Conservation (phyloP, 2,888 invertebrate species). For the Oxyteleia sp. region DNA sequence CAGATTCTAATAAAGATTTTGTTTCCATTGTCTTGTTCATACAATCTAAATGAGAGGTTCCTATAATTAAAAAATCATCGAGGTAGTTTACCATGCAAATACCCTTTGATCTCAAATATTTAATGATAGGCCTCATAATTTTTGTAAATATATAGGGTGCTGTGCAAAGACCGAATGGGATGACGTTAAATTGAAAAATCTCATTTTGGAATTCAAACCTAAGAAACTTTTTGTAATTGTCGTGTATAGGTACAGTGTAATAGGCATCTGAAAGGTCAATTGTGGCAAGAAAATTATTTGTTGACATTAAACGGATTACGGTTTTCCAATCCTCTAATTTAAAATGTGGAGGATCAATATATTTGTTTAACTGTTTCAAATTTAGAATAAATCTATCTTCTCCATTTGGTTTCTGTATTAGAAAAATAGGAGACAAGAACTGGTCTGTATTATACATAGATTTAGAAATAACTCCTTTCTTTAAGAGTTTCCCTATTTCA, state of each 20-base stretch:
- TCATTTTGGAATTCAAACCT: background rate
- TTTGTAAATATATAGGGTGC: background rate
- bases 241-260: background rate
- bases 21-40: no score
- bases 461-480: no score
- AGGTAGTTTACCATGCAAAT: background rate
- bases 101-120: background rate
- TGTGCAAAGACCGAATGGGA: background rate
- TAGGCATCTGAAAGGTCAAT: background rate
- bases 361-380: background rate
- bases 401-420: background rate
- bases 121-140: background rate
- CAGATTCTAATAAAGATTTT: no score
- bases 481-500: no score
- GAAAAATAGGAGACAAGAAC: background rate
- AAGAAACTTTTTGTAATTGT: background rate
- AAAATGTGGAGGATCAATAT: background rate
- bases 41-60: background rate
- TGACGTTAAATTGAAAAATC: background rate
- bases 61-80: background rate
- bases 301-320: background rate
- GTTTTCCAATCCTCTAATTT: conserved; percentile 4
- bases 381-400: background rate
- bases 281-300: background rate
- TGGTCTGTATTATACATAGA: background rate